A percentile compares a stretch with the other conserved stretches of the same genome.
Conservation (phyloP, 2,797 vertebrate genomes). For the Melanotaenia trifasciata region DNA sequence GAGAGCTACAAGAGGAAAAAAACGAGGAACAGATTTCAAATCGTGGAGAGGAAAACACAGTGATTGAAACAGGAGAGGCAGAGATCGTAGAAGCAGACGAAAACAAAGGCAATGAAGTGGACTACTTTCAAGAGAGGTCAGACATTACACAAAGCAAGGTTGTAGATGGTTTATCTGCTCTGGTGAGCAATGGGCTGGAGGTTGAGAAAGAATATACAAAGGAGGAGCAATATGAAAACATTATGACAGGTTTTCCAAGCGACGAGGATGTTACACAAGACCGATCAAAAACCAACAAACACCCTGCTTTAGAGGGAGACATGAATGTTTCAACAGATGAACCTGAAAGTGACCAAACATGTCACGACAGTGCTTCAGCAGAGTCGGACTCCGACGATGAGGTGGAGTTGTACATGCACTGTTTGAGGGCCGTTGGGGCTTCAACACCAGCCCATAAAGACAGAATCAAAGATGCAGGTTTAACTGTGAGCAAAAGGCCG, state of each 20-base stretch:
- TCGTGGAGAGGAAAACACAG: conserved; percentile 7
- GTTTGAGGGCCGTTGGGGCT: conserved; percentile 70
- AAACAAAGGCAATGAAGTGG: conserved; percentile 13
- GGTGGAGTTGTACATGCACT: conserved; percentile 81
- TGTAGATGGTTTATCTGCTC: conserved; percentile 37
- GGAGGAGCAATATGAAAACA: conserved; percentile 15
- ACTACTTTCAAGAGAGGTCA: conserved; percentile 27
- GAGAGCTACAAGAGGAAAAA: conserved; percentile 16
- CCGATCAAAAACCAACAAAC: conserved; percentile 14
- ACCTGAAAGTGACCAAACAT: conserved; percentile 26
- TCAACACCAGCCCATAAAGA: conserved; percentile 38
- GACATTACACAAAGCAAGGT: conserved; percentile 29
- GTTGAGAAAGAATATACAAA: conserved; percentile 16
- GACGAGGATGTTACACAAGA: conserved; percentile 9
- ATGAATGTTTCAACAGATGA: conserved; percentile 11
- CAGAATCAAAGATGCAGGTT: conserved; percentile 31
- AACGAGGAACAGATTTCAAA: conserved; percentile 24
- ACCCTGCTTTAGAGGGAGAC: background rate
- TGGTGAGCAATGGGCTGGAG: conserved; percentile 34
- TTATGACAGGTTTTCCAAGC: conserved; percentile 25
- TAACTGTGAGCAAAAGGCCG: conserved; percentile 47
- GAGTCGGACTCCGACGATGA: conserved; percentile 82
- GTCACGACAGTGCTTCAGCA: conserved; percentile 52
- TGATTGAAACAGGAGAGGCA: conserved; percentile 5
- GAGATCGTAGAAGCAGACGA: conserved; percentile 23